Percentiles rank a stretch among this genome's conserved stretches.
Conservation (phyloP, 1,140 invertebrate genomes). For the Aphidius ervi region DNA sequence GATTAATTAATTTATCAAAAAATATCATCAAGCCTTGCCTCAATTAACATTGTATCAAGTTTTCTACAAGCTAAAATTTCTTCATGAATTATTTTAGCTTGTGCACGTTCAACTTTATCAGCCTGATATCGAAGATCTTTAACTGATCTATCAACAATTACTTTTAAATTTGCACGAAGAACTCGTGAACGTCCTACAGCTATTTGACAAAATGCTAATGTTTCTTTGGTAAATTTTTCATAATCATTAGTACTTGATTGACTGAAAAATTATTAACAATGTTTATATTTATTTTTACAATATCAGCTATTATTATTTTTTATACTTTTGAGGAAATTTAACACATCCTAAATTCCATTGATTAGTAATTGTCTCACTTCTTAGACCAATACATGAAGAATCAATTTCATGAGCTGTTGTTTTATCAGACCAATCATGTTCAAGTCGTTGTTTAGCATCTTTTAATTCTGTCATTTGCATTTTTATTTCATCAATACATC, state of each 20-base stretch:
- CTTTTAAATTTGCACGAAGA: constrained; percentile 59
- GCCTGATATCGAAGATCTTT: constrained; percentile 68
- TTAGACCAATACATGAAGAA: constrained; percentile 57
- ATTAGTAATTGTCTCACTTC: constrained; percentile 58
- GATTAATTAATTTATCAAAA: constrained; percentile 1
- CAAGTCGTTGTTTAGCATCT: constrained; percentile 70
- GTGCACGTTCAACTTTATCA: constrained; percentile 63
- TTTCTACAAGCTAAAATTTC: constrained; percentile 60
- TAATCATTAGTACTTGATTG: constrained; percentile 65
- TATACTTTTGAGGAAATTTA: constrained; percentile 61
- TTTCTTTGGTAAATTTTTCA: constrained; percentile 65
- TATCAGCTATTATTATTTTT: constrained; percentile 1
- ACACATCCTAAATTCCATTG: constrained; percentile 66
- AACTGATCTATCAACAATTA: constrained; percentile 60
- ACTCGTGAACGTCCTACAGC: constrained; percentile 60
- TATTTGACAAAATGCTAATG: constrained; percentile 60
- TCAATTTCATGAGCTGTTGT: constrained; percentile 74
- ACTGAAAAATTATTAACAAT: constrained; percentile 32
- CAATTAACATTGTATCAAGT: constrained; percentile 61
- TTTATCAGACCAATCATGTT: constrained; percentile 85
- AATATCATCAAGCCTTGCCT: constrained; percentile 36
- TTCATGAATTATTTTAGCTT: constrained; percentile 61
- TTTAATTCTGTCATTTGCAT: constrained; percentile 71
- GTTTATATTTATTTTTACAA: background rate
- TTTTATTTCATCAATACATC: constrained; percentile 63